phyloP scores from a whole-genome alignment of 2,888 invertebrate species.

The Alloscopus bannaensis region DNA sequence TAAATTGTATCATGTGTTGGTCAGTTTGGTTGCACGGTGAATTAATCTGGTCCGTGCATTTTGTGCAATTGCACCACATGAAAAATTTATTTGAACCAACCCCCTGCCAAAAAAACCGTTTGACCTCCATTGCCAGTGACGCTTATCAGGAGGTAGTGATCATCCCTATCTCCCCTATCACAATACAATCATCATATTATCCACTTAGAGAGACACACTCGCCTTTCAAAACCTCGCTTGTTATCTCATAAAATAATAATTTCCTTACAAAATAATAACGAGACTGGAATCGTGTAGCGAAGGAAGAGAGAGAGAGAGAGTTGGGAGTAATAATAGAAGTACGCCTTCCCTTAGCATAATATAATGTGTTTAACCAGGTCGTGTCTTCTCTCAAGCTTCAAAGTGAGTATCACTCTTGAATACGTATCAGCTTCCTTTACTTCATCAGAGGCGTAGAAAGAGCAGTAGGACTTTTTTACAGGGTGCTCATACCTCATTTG shows the following conservation, averaged over 20 bases:
- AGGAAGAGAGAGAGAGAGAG: too few species aligned
- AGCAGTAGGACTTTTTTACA: too few species aligned
- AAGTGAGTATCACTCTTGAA: too few species aligned
- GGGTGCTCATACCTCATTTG: background rate
- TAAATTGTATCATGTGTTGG: too few species aligned
- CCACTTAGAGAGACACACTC: slow-evolving; percentile 6
- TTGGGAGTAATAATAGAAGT: slow-evolving; percentile 11
- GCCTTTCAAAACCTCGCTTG: slow-evolving; percentile 19
- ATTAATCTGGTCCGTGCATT: too few species aligned
- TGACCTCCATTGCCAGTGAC: slow-evolving; percentile 9
- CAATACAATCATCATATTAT: slow-evolving; percentile 26
- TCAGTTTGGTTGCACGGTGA: too few species aligned
- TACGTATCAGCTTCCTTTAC: too few species aligned
- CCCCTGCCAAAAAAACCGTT: slow-evolving; percentile 42
- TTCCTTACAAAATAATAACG: slow-evolving; percentile 35
- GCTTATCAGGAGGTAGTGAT: slow-evolving; percentile 7
- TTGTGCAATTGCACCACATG: too few species aligned
- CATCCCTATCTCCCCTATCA: slow-evolving; percentile 19
- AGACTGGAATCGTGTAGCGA: too few species aligned
- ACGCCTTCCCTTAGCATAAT: slow-evolving; percentile 25
- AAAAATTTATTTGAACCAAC: slow-evolving; percentile 16
- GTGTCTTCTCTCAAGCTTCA: too few species aligned
- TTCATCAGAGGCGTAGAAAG: too few species aligned
- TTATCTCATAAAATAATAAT: slow-evolving; percentile 48
- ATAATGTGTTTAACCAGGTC: background rate